Conservation (phyloP, 2,888 invertebrate species). For the Orgyia antiqua region DNA sequence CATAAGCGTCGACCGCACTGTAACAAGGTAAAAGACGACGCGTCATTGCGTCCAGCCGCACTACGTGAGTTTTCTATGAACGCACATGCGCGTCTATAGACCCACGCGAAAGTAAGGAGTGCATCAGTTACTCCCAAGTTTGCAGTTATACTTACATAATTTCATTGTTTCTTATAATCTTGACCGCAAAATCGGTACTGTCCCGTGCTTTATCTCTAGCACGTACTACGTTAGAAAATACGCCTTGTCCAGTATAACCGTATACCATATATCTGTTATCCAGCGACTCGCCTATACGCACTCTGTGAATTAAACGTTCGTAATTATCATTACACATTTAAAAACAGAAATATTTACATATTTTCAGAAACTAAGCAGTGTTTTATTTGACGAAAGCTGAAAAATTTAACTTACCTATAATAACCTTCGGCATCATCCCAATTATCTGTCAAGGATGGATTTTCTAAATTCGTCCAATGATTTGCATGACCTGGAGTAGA, state of each 20-base stretch:
- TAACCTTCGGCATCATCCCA: slow-evolving; percentile 99
- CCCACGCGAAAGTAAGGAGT: no score
- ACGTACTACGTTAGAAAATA: slow-evolving; percentile 97
- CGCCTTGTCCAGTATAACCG: slow-evolving; percentile 99
- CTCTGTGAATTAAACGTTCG: slow-evolving; percentile 66
- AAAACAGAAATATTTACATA: no score
- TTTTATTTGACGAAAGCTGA: no score
- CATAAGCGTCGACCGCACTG: no score
- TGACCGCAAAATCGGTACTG: slow-evolving; percentile 95
- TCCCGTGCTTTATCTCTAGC: slow-evolving; percentile 94
- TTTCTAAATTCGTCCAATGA: slow-evolving; percentile 48
- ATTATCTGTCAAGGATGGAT: slow-evolving; percentile 95
- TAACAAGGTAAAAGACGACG: no score
- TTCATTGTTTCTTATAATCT: slow-evolving; percentile 99
- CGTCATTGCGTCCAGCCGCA: no score
- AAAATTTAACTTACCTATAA: slow-evolving; percentile 82
- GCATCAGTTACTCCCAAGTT: no score
- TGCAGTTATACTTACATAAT: slow-evolving; percentile 95
- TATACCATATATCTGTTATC: slow-evolving; percentile 96
- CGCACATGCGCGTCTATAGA: no score
- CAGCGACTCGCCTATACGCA: slow-evolving; percentile 95
- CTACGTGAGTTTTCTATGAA: no score
- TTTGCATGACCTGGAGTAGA: slow-evolving; percentile 44
- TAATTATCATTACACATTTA: no score
- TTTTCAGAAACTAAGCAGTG: no score